These are phyloP conservation scores for Holacanthus passer DNA, from an alignment of 2,113 vertebrate genomes.

Conservation along the genomic window DNA sequence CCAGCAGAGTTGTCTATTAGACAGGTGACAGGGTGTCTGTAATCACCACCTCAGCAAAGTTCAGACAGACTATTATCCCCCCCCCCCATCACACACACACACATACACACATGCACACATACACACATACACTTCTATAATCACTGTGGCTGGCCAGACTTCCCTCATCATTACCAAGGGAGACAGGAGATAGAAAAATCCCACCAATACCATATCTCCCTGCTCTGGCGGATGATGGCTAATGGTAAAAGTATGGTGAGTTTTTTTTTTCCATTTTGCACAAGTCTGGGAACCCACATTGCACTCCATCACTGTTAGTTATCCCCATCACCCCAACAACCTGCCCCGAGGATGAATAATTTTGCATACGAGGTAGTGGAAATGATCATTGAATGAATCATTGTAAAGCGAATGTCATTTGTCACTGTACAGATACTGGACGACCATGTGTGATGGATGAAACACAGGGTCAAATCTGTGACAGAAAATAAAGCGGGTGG, in stretches of 20 bases:
- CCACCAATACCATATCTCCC: conserved; percentile 56
- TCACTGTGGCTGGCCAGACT: conserved; percentile 64
- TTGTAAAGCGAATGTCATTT: conserved; percentile 62
- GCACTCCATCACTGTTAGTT: conserved; percentile 69
- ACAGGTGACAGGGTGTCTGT: conserved; percentile 65
- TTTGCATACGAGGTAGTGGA: conserved; percentile 68
- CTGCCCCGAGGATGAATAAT: conserved; percentile 64
- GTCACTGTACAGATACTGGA: conserved; percentile 52
- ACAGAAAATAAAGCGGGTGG: conserved; percentile 41
- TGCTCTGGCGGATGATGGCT: conserved; percentile 44
- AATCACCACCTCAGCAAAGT: conserved; percentile 69
- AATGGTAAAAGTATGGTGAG: conserved; percentile 47
- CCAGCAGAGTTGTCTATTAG: conserved; percentile 63
- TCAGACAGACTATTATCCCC: conserved; percentile 60
- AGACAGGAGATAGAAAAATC: conserved; percentile 68
- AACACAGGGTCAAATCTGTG: conserved; percentile 54
- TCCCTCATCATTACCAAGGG: conserved; percentile 73
- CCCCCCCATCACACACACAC: conserved; percentile 37
- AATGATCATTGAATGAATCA: conserved; percentile 69
- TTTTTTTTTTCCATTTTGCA: conserved; percentile 26
- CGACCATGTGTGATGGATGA: conserved; percentile 62
- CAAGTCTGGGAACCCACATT: conserved; percentile 51
- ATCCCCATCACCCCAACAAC: conserved; percentile 45
- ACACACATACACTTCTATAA: conserved; percentile 44
- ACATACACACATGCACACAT: conserved; percentile 15